Percentiles rank a stretch among this genome's conserved stretches.
Conservation (phyloP, 2,113 vertebrate genomes). For the Gasterosteus nipponicus region DNA sequence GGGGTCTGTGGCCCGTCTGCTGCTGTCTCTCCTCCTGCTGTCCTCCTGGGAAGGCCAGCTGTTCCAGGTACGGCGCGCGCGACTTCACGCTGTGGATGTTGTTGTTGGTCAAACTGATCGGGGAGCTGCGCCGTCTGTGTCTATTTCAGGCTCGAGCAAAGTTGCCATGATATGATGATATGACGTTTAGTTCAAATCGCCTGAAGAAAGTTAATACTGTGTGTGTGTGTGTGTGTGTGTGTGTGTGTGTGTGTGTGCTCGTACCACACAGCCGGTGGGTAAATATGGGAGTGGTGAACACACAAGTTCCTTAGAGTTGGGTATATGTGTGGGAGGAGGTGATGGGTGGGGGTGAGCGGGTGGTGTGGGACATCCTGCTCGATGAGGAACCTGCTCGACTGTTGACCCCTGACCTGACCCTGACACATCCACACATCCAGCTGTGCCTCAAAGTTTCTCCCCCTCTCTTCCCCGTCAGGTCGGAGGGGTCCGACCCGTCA, state of each 20-base stretch:
- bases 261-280: slow-evolving; percentile 27
- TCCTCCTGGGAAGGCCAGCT: slow-evolving; percentile 50
- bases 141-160: slow-evolving; percentile 70
- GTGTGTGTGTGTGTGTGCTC: not conserved
- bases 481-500: slow-evolving; percentile 73
- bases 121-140: slow-evolving; percentile 33
- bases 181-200: slow-evolving; percentile 24
- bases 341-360: not conserved
- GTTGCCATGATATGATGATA: slow-evolving; percentile 58
- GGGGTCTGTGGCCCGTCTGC: slow-evolving; percentile 44
- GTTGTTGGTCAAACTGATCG: slow-evolving; percentile 4
- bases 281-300: slow-evolving; percentile 72
- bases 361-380: slow-evolving; percentile 72
- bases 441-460: slow-evolving; percentile 23
- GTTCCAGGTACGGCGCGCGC: slow-evolving; percentile 61
- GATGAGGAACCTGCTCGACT: slow-evolving; percentile 42
- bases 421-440: slow-evolving; percentile 30
- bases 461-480: slow-evolving; percentile 70
- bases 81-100: not conserved
- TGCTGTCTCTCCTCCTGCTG: slow-evolving; percentile 64
- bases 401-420: not conserved
- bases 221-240: not conserved
- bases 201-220: slow-evolving; percentile 39
- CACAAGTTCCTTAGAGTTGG: not conserved
- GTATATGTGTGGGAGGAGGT: not conserved